Percentiles rank a stretch among this genome's conserved stretches.
phyloP scores from a whole-genome alignment of 2,113 vertebrate genomes.

The Corythornis vintsioides region DNA sequence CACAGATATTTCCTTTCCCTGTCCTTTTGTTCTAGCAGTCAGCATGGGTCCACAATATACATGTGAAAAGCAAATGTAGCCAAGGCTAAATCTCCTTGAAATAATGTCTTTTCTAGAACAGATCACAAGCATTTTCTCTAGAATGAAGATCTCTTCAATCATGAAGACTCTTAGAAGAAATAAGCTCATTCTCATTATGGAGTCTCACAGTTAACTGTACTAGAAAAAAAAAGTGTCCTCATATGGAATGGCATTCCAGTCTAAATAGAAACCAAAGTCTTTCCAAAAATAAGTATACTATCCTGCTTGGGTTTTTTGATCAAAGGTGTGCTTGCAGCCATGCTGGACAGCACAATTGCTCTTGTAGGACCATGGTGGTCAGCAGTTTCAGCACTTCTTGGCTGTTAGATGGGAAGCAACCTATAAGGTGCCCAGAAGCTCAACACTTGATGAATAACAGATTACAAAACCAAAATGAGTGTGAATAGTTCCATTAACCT shows the following conservation, averaged over 20 bases:
- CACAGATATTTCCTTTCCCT: slow-evolving; percentile 31
- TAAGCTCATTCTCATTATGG: not conserved
- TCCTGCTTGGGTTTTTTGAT: not conserved
- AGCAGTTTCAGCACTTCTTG: not conserved
- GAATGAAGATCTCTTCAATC: not conserved
- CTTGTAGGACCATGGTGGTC: not conserved
- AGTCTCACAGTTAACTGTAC: not conserved
- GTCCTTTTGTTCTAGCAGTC: slow-evolving; percentile 40
- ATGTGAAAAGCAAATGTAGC: not conserved
- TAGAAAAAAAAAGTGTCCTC: not conserved
- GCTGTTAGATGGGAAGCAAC: not conserved
- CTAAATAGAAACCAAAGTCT: not conserved
- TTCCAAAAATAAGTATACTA: not conserved
- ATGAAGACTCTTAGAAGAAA: not conserved
- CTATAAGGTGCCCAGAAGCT: not conserved
- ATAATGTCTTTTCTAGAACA: slow-evolving; percentile 21
- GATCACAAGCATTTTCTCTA: not conserved
- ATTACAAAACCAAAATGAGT: not conserved
- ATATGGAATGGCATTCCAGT: not conserved
- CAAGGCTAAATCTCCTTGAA: not conserved
- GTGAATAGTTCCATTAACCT: not conserved
- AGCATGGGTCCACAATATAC: slow-evolving; percentile 12
- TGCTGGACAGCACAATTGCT: not conserved
- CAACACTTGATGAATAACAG: not conserved
- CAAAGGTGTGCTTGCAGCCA: not conserved